These are phyloP conservation scores for Leptarthrus brevirostris DNA, from an alignment of 2,888 invertebrate species.

Conservation along the genomic window DNA sequence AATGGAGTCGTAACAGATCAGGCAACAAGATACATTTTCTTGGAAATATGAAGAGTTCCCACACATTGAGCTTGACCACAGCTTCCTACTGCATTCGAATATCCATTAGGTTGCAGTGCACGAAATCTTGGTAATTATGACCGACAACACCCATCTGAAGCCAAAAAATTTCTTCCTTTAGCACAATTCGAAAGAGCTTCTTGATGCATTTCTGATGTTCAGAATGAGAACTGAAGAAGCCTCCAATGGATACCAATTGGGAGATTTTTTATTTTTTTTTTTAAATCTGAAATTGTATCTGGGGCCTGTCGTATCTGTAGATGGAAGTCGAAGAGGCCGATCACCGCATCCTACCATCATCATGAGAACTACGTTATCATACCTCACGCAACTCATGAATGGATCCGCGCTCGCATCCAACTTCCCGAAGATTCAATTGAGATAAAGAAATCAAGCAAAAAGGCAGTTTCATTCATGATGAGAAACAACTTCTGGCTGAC, in stretches of 20 bases:
- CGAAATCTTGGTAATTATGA: slow-evolving; percentile 16
- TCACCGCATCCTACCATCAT: slow-evolving; percentile 8
- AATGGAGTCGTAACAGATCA: too few species aligned
- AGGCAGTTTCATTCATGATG: slow-evolving; percentile 44
- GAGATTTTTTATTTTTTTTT: too few species aligned
- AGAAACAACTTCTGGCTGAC: slow-evolving; percentile 4
- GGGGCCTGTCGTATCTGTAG: too few species aligned
- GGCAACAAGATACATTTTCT: background rate
- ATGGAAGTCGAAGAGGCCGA: slow-evolving; percentile 23
- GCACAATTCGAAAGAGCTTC: background rate
- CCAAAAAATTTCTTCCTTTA: slow-evolving; percentile 6
- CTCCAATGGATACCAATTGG: background rate
- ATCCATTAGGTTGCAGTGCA: background rate
- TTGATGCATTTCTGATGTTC: slow-evolving; percentile 6
- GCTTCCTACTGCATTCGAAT: background rate
- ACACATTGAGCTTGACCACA: background rate
- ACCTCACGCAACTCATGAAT: slow-evolving; percentile 44
- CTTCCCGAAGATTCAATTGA: background rate
- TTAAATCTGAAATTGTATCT: background rate
- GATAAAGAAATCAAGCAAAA: slow-evolving; percentile 39
- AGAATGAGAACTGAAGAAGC: background rate
- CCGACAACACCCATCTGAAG: slow-evolving; percentile 23
- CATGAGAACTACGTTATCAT: slow-evolving; percentile 1
- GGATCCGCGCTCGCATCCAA: too few species aligned
- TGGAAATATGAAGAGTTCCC: background rate